These are phyloP conservation scores for Macrotrachela quadricornifera DNA, from an alignment of 1,140 invertebrate species.

Conservation along the genomic window DNA sequence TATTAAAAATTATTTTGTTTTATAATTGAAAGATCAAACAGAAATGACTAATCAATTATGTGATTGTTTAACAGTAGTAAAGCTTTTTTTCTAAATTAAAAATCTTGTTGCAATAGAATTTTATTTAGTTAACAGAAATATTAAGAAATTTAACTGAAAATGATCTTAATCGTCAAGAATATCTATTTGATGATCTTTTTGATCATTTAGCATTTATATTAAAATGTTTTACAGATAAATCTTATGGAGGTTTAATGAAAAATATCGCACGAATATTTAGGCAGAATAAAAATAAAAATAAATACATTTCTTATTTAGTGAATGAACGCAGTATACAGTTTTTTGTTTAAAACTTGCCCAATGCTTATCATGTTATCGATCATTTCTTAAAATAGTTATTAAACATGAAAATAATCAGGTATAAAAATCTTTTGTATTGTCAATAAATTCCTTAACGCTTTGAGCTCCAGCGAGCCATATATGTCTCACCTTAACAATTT, in stretches of 20 bases:
- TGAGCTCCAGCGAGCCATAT: too few species aligned
- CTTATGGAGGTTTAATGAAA: slow-evolving; percentile 48
- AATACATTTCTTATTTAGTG: slow-evolving; percentile 33
- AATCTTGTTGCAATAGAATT: background rate
- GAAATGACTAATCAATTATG: too few species aligned
- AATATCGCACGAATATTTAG: slow-evolving; percentile 53
- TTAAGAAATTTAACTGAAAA: slow-evolving; percentile 8
- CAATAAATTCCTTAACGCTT: too few species aligned
- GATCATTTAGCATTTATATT: slow-evolving; percentile 35
- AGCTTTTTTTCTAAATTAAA: background rate
- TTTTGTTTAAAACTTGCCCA: slow-evolving; percentile 45
- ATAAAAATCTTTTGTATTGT: too few species aligned
- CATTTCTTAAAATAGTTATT: slow-evolving; percentile 36
- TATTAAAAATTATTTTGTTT: too few species aligned
- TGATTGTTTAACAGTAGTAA: too few species aligned
- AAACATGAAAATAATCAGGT: slow-evolving; percentile 37
- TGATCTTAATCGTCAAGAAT: slow-evolving; percentile 1
- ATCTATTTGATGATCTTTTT: slow-evolving; percentile 28
- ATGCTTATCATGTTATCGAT: slow-evolving; percentile 31
- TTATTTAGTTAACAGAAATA: background rate
- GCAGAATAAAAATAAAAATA: slow-evolving; percentile 24
- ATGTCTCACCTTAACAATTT: too few species aligned
- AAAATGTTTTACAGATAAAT: slow-evolving; percentile 39
- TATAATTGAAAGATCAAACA: too few species aligned
- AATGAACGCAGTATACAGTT: slow-evolving; percentile 47